Conservation (phyloP, 2,888 invertebrate species). For the Agrilus biguttatus region DNA sequence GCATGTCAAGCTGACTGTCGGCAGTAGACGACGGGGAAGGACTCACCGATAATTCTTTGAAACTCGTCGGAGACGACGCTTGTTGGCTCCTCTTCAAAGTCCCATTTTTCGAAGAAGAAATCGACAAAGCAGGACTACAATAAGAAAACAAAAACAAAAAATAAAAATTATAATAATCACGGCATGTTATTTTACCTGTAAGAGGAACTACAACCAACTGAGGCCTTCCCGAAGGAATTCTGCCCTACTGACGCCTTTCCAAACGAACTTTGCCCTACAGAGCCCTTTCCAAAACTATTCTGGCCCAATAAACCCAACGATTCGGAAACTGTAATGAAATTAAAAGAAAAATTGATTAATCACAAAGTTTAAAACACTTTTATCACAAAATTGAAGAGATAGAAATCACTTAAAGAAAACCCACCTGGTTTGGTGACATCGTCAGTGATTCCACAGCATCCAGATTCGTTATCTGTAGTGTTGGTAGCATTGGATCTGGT, state of each 20-base stretch:
- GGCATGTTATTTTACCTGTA: slow-evolving; percentile 25
- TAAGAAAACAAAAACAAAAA: slow-evolving; percentile 13
- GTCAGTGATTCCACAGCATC: slow-evolving; percentile 26
- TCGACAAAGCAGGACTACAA: slow-evolving; percentile 32
- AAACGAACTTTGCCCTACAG: slow-evolving; percentile 22
- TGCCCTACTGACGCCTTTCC: slow-evolving; percentile 34
- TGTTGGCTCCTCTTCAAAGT: slow-evolving; percentile 23
- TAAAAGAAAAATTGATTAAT: too few species aligned
- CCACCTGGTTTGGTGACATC: slow-evolving; percentile 18
- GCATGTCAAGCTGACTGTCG: slow-evolving; percentile 50
- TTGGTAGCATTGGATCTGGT: slow-evolving; percentile 35
- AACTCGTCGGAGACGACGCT: slow-evolving; percentile 9
- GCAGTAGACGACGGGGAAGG: slow-evolving; percentile 25
- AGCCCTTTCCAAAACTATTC: slow-evolving; percentile 24
- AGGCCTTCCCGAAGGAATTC: slow-evolving; percentile 21
- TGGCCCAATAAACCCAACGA: slow-evolving; percentile 21
- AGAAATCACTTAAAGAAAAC: background rate
- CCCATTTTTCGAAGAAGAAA: slow-evolving; percentile 27
- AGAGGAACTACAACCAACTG: slow-evolving; percentile 25
- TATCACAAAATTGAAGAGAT: too few species aligned
- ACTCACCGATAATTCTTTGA: slow-evolving; percentile 12
- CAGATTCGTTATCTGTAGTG: slow-evolving; percentile 26
- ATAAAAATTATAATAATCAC: background rate
- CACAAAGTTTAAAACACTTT: too few species aligned
- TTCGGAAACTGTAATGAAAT: slow-evolving; percentile 17